Evolutionary conservation across 92 coral and sea anemone genomes (phyloP).

Genomic region (Bergia sp.): DNA sequence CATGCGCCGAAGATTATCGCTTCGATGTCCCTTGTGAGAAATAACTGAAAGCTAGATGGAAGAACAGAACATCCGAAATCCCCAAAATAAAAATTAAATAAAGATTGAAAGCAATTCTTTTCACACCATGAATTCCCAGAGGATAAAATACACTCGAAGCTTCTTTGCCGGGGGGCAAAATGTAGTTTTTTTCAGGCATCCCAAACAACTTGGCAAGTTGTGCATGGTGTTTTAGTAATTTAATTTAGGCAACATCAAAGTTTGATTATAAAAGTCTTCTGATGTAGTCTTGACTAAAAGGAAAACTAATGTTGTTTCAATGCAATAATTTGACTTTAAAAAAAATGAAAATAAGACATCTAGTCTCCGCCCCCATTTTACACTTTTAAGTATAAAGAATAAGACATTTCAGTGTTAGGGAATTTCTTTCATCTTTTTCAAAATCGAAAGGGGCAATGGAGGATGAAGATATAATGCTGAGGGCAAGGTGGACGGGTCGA

Average conservation of each 20-base stretch:
- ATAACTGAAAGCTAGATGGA: background rate
- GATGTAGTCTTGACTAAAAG: background rate
- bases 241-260: background rate
- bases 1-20: background rate
- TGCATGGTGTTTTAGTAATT: background rate
- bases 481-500: no score
- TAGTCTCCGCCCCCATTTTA: no score
- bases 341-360: background rate
- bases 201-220: background rate
- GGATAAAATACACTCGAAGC: background rate
- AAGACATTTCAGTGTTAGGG: no score
- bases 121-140: background rate
- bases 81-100: background rate
- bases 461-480: no score
- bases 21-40: background rate
- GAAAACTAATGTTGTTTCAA: no score
- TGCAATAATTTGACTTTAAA: no score
- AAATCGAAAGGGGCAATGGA: no score
- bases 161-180: slow-evolving; percentile 23
- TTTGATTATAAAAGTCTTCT: background rate
- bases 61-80: background rate
- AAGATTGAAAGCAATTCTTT: no score
- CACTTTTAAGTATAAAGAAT: no score
- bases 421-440: no score
- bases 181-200: background rate